These are phyloP conservation scores for Acanthurus leucopareius DNA, from an alignment of 2,797 vertebrate genomes.

Conservation along the genomic window DNA sequence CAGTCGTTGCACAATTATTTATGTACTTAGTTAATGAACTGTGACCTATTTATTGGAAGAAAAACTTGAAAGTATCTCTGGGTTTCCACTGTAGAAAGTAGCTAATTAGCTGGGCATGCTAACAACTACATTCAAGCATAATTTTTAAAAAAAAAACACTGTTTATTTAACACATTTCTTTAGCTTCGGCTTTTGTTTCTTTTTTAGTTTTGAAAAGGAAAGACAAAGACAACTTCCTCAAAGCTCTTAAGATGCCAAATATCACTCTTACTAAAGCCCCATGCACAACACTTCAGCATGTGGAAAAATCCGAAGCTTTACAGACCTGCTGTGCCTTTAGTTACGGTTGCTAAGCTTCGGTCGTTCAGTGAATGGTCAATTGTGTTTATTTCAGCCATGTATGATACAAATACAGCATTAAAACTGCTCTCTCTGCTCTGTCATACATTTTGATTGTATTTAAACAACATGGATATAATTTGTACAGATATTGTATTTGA, in stretches of 20 bases:
- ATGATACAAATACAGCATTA: neutral
- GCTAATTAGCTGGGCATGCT: neutral
- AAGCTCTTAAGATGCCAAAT: neutral
- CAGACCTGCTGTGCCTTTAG: neutral
- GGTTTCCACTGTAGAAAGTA: neutral
- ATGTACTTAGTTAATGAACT: no score
- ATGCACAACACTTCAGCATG: neutral
- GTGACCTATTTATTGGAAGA: no score
- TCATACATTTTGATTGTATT: neutral
- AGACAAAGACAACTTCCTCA: no score
- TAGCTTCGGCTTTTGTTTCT: neutral
- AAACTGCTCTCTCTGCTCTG: no score
- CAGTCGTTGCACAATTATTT: no score
- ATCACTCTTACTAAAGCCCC: neutral
- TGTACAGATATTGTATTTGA: neutral
- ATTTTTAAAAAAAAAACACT: neutral
- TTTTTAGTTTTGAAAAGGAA: neutral
- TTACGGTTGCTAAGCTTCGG: neutral
- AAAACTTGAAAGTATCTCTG: neutral
- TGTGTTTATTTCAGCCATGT: neutral
- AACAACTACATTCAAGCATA: neutral
- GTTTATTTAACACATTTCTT: neutral
- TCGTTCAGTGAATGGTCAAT: neutral
- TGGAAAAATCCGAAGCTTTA: neutral
- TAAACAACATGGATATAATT: neutral